Conservation (phyloP, 2,888 invertebrate genomes). For the Pyrgus malvae region DNA sequence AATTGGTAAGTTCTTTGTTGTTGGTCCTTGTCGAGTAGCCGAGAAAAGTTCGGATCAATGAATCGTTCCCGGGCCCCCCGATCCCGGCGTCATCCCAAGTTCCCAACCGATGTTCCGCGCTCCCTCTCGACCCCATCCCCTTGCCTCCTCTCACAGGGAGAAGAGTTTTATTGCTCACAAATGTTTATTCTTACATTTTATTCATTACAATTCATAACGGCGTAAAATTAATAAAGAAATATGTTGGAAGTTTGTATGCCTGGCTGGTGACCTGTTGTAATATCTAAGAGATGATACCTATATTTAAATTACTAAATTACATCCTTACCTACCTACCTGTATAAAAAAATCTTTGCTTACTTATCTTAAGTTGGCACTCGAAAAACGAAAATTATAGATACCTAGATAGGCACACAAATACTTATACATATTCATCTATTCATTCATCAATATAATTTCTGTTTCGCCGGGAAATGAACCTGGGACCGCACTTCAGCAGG, state of each 20-base stretch:
- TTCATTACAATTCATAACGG: not conserved
- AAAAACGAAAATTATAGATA: too few relatives aligned
- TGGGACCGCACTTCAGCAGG: too few relatives aligned
- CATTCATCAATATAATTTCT: too few relatives aligned
- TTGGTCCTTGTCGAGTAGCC: slow-evolving; percentile 65
- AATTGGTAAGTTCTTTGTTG: slow-evolving; percentile 45
- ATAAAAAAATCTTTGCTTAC: too few relatives aligned
- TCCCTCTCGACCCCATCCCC: slow-evolving; percentile 49
- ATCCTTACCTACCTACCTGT: too few relatives aligned
- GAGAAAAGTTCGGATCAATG: slow-evolving; percentile 78
- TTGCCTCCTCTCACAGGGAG: slow-evolving; percentile 16
- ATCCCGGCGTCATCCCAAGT: slow-evolving; percentile 56
- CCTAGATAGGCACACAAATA: too few relatives aligned
- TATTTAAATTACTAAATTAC: too few relatives aligned
- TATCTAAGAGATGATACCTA: not conserved
- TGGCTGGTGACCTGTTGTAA: too few relatives aligned
- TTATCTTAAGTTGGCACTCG: too few relatives aligned
- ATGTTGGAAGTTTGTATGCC: too few relatives aligned
- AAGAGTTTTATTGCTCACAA: slow-evolving; percentile 17
- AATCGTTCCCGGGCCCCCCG: slow-evolving; percentile 70
- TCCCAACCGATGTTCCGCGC: slow-evolving; percentile 43
- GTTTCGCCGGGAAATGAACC: too few relatives aligned
- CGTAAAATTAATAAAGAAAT: not conserved
- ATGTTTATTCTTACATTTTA: not conserved
- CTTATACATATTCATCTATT: too few relatives aligned